Evolutionary conservation across 1,140 invertebrate species (phyloP).

Genomic region (Hesperophylax magnus): DNA sequence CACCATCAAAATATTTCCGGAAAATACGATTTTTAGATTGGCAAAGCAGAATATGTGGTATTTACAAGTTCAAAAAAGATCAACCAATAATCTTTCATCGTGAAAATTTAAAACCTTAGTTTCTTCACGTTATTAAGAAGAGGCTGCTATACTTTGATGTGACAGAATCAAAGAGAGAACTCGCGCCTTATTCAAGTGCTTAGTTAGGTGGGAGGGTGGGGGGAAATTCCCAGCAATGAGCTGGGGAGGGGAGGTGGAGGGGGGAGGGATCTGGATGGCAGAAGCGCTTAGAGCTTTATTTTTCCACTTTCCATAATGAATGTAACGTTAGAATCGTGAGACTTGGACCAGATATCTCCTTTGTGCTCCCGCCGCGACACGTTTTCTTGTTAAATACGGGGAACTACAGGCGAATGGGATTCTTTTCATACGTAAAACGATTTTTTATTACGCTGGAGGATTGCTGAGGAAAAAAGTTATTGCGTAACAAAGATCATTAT

Average conservation of each 20-base stretch:
- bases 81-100: too few relatives aligned
- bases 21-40: too few relatives aligned
- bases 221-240: not conserved
- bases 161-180: not conserved
- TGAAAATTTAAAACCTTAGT: too few relatives aligned
- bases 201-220: not conserved
- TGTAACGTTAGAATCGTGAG: slow-evolving; percentile 15
- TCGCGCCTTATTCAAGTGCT: not conserved
- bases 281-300: slow-evolving; percentile 26
- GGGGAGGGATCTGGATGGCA: not conserved
- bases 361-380: slow-evolving; percentile 10
- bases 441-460: not conserved
- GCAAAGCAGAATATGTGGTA: too few relatives aligned
- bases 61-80: too few relatives aligned
- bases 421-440: slow-evolving; percentile 3
- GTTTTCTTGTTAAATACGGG: slow-evolving; percentile 24
- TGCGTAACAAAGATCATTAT: too few relatives aligned
- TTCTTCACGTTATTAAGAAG: too few relatives aligned
- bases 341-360: slow-evolving; percentile 13
- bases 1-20: too few relatives aligned
- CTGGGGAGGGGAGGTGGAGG: not conserved
- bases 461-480: too few relatives aligned
- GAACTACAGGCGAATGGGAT: not conserved
- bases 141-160: not conserved
- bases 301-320: slow-evolving; percentile 37